phyloP scores from a whole-genome alignment of 2,113 vertebrate genomes.

The Heterochromis multidens region DNA sequence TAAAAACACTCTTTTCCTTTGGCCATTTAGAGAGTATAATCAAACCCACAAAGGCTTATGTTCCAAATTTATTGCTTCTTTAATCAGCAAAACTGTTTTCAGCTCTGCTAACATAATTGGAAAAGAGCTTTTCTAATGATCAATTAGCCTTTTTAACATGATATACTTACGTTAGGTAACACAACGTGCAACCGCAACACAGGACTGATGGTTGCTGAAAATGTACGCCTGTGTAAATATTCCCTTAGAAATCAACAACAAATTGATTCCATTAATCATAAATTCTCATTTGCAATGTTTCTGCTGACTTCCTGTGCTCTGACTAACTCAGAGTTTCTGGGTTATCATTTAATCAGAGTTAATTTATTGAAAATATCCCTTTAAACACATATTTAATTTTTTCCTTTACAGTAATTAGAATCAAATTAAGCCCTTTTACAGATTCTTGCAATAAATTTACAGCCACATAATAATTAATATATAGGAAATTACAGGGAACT shows the following conservation, averaged over 20 bases:
- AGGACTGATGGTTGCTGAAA: not conserved
- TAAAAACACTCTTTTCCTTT: no score
- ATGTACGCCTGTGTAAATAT: not conserved
- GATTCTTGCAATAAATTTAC: not conserved
- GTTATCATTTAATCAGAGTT: not conserved
- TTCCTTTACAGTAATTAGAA: not conserved
- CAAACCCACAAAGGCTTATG: not conserved
- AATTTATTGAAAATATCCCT: not conserved
- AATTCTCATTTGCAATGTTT: not conserved
- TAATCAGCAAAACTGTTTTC: not conserved
- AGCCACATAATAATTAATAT: not conserved
- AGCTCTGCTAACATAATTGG: not conserved
- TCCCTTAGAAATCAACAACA: not conserved
- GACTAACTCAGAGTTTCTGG: not conserved
- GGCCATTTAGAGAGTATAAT: not conserved
- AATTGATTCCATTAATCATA: not conserved
- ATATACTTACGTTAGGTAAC: not conserved
- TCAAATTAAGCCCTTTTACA: not conserved
- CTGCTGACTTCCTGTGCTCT: not conserved
- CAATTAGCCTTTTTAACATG: not conserved
- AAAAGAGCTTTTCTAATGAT: not conserved
- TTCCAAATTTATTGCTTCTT: not conserved
- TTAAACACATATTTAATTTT: not conserved
- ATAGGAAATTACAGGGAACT: not conserved
- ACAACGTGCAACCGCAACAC: not conserved